These are phyloP conservation scores for Laupala kohalensis DNA, from an alignment of 1,140 invertebrate genomes.

Conservation along the genomic window DNA sequence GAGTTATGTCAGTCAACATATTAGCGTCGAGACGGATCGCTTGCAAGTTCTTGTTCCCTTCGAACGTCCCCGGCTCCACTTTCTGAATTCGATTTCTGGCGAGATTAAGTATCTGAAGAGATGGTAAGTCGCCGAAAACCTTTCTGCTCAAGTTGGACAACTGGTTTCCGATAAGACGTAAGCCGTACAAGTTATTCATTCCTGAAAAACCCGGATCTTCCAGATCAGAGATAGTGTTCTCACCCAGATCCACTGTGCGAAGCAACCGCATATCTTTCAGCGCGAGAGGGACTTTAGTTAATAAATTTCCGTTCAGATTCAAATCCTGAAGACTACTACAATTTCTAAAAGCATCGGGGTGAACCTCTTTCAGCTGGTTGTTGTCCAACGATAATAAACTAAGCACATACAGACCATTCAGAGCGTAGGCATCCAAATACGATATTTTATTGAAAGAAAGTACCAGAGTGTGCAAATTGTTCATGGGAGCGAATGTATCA, in stretches of 20 bases:
- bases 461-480: slow-evolving; percentile 67
- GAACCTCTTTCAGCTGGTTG: slow-evolving; percentile 59
- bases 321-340: slow-evolving; percentile 64
- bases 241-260: slow-evolving; percentile 64
- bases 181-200: slow-evolving; percentile 62
- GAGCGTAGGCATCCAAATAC: slow-evolving; percentile 56
- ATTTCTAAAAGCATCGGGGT: slow-evolving; percentile 69
- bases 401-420: slow-evolving; percentile 66
- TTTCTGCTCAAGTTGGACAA: slow-evolving; percentile 72
- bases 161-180: slow-evolving; percentile 76
- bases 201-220: slow-evolving; percentile 69
- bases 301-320: slow-evolving; percentile 66
- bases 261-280: slow-evolving; percentile 59
- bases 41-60: slow-evolving; percentile 62
- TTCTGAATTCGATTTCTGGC: slow-evolving; percentile 69
- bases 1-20: slow-evolving; percentile 67
- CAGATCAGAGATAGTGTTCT: slow-evolving; percentile 61
- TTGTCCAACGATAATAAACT: slow-evolving; percentile 65
- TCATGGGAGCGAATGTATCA: slow-evolving; percentile 67
- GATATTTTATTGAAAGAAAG: slow-evolving; percentile 66
- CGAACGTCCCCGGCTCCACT: slow-evolving; percentile 71
- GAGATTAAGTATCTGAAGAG: slow-evolving; percentile 75
- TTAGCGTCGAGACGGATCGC: slow-evolving; percentile 79
- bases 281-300: slow-evolving; percentile 57
- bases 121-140: slow-evolving; percentile 65